Evolutionary conservation across 2,888 invertebrate species (phyloP).

Genomic region (Phyto melanocephala): DNA sequence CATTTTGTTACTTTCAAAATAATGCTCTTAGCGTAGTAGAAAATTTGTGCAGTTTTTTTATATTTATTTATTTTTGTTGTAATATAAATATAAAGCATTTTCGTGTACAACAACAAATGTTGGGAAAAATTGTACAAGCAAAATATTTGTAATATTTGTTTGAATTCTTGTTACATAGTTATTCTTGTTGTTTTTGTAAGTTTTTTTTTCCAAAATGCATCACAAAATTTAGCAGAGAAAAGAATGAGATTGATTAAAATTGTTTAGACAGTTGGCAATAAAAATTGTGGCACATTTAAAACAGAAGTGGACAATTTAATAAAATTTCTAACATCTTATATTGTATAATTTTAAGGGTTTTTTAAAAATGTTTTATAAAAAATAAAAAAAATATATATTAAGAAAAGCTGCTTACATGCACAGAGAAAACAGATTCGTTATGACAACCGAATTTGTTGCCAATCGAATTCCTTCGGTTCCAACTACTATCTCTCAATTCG

Average conservation of each 20-base stretch:
- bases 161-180: not conserved
- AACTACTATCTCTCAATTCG: too few species aligned
- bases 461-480: too few species aligned
- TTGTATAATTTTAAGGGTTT: too few species aligned
- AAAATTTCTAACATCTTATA: too few species aligned
- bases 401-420: too few species aligned
- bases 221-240: not conserved
- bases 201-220: not conserved
- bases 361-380: too few species aligned
- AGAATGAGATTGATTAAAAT: not conserved
- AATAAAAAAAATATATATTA: too few species aligned
- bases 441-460: too few species aligned
- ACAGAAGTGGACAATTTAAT: too few species aligned
- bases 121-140: slow-evolving; percentile 12
- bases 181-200: not conserved
- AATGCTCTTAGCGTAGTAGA: slow-evolving; percentile 28
- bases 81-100: slow-evolving; percentile 28
- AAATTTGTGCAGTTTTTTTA: not conserved
- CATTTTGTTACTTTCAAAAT: slow-evolving; percentile 8
- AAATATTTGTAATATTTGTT: slow-evolving; percentile 44
- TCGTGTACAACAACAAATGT: slow-evolving; percentile 5
- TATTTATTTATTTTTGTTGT: slow-evolving; percentile 9
- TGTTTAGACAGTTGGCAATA: not conserved
- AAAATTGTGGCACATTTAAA: not conserved
- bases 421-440: too few species aligned